These are phyloP conservation scores for Celastrina argiolus DNA, from an alignment of 2,888 invertebrate genomes.

Conservation along the genomic window DNA sequence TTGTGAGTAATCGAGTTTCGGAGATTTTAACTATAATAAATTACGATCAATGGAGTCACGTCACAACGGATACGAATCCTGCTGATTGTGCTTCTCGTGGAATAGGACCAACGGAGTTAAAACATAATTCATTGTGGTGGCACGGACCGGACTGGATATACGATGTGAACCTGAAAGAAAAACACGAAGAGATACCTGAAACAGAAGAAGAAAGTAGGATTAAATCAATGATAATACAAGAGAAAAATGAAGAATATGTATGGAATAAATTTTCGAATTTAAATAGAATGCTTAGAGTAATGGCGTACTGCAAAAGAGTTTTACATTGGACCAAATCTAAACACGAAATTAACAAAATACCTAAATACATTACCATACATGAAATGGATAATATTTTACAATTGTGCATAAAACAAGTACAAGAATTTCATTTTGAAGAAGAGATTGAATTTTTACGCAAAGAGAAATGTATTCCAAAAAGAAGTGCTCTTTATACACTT, in stretches of 20 bases:
- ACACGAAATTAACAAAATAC: constrained; percentile 22
- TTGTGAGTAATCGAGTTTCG: constrained; percentile 26
- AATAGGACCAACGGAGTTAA: constrained; percentile 13
- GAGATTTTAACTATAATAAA: constrained; percentile 31
- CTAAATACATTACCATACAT: neutral
- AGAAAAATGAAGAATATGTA: neutral
- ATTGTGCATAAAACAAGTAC: constrained; percentile 8
- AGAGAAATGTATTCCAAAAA: neutral
- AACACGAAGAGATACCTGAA: neutral
- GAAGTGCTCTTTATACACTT: constrained; percentile 10
- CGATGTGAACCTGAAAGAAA: constrained; percentile 10
- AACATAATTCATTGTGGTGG: constrained; percentile 26
- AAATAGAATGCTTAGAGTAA: constrained; percentile 14
- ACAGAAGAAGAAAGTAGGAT: constrained; percentile 1
- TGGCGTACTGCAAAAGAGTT: neutral
- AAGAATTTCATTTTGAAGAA: neutral
- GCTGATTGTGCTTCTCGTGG: constrained; percentile 39
- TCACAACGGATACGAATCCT: constrained; percentile 33
- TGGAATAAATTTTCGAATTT: constrained; percentile 5
- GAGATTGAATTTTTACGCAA: constrained; percentile 22
- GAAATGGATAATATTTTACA: constrained; percentile 20
- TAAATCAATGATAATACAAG: neutral
- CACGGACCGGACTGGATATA: constrained; percentile 31
- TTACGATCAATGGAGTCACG: constrained; percentile 33
- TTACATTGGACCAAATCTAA: neutral